Evolutionary conservation across 1,140 invertebrate species (phyloP).

Genomic region (Atta texana): DNA sequence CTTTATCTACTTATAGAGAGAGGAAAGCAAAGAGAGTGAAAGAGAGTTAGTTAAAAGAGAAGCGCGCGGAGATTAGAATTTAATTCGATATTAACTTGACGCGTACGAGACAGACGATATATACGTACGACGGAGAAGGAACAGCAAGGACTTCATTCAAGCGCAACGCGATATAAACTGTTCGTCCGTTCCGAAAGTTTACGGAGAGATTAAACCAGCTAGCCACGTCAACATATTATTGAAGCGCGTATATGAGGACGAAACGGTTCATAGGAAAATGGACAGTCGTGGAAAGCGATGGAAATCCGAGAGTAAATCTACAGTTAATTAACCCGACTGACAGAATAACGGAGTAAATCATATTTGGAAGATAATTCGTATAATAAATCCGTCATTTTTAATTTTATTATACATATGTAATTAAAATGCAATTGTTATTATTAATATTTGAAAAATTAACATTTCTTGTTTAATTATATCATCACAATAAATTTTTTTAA

Average conservation of each 20-base stretch:
- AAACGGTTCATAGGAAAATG: slow-evolving; percentile 2
- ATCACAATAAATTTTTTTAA: background rate
- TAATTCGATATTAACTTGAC: slow-evolving; percentile 69
- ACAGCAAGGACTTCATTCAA: slow-evolving; percentile 30
- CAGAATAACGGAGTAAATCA: background rate
- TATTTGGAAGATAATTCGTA: slow-evolving; percentile 3
- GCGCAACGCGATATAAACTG: slow-evolving; percentile 36
- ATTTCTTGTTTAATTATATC: background rate
- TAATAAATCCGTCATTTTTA: background rate
- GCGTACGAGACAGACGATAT: slow-evolving; percentile 24
- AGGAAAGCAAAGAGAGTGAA: background rate
- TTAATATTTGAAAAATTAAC: background rate
- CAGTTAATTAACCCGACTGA: slow-evolving; percentile 4
- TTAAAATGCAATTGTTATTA: background rate
- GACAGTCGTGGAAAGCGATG: slow-evolving; percentile 23
- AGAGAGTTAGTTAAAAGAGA: slow-evolving; percentile 29
- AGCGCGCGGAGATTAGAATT: slow-evolving; percentile 67
- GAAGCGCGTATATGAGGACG: slow-evolving; percentile 8
- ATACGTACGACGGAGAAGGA: background rate
- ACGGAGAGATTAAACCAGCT: slow-evolving; percentile 47
- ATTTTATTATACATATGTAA: background rate
- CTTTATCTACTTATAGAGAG: background rate
- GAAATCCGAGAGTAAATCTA: slow-evolving; percentile 25
- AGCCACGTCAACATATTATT: slow-evolving; percentile 54
- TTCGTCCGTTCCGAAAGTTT: slow-evolving; percentile 44